Evolutionary conservation across 1,140 invertebrate genomes (phyloP), one percentile per base, ranked within the genome.

Genomic region (Drosophila azteca): DNA sequence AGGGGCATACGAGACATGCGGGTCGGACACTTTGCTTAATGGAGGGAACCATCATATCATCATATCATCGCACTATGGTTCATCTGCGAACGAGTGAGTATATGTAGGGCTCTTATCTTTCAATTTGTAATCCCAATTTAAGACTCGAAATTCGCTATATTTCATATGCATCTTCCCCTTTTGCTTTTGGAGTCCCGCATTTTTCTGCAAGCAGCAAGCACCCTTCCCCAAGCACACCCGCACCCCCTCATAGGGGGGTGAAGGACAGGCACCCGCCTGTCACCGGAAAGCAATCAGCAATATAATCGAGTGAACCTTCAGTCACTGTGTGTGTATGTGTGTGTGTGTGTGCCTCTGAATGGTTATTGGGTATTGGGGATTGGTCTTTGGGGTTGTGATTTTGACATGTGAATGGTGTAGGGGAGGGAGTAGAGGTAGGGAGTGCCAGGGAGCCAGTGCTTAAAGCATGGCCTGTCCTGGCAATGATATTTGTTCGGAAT

Each of bases 221-320:
- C 24, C 0, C 24, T 24, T 2, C 22, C 22, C 22, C 22, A 62
- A 31, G 24, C 31, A 65, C 35, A 17, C 48, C 11, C n/a, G 20
- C 2, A 20, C 48, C 11, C 15, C 20, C 15, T 41, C 8, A 26
- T 6, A 39, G 48, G 2, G 3, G 35, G 55, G 31, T 3, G 44
- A 51, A 44, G 45, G 48, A 15, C 24, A 24, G 57, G 31, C 31
- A 9, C 11, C 35, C 35, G 65, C 55, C 78, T 85, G 74, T 85
- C 82, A 87, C 82, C 82, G 82, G 82, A 85, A 85, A 87, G 74
- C 82, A 87, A 85, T 85, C 82, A 85, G 82, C 78, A 87, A 78
- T 78, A 85, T 87, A 85, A 85, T 85, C 82, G 82, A 82, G 74
- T 87, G 73, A 87, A 73, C 78, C 78, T 74, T 65, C 55, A 45